Conservation (phyloP, 2,797 vertebrate species). For the Pseudomugil gertrudae region DNA sequence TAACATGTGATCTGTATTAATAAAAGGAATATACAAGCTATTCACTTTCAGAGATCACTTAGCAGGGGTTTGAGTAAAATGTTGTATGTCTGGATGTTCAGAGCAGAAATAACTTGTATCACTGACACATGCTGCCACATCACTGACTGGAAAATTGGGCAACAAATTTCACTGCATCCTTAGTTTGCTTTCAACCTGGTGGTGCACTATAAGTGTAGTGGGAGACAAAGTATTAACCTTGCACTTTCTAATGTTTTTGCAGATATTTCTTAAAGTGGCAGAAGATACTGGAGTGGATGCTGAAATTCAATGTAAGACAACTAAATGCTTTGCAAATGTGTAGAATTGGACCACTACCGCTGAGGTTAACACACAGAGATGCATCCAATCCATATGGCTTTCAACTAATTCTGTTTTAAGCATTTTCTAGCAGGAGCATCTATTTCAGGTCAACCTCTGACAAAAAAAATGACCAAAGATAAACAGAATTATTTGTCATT, state of each 20-base stretch:
- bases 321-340: not conserved
- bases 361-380: not conserved
- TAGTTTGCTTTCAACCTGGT: not conserved
- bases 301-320: slow-evolving; percentile 84
- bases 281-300: slow-evolving; percentile 92
- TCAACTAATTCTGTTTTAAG: not conserved
- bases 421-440: not conserved
- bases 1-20: not conserved
- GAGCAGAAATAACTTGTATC: slow-evolving; percentile 1
- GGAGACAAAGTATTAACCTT: not conserved
- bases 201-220: not conserved
- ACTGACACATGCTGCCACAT: not conserved
- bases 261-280: slow-evolving; percentile 98
- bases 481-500: not conserved
- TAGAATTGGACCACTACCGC: not conserved
- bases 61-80: slow-evolving; percentile 39
- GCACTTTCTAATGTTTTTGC: slow-evolving; percentile 27
- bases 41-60: slow-evolving; percentile 13
- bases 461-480: too few relatives aligned
- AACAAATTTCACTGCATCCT: not conserved
- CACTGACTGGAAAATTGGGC: not conserved
- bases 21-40: not conserved
- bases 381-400: not conserved
- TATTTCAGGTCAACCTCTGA: not conserved
- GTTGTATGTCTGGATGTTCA: slow-evolving; percentile 14